Conservation (phyloP, 2,888 invertebrate genomes). For the Drosophila anomelani region DNA sequence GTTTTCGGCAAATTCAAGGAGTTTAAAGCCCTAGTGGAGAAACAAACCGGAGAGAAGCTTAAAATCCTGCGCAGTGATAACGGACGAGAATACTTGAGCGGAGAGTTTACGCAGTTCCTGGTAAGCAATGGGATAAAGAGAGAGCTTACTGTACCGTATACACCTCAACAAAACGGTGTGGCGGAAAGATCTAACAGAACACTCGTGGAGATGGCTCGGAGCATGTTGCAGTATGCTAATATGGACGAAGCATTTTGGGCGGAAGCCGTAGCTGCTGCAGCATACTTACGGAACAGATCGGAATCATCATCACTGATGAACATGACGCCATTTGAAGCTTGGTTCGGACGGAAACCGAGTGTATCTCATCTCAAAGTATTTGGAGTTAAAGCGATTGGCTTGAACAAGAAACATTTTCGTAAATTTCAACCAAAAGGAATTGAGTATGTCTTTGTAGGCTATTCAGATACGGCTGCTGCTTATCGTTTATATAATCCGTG, state of each 20-base stretch:
- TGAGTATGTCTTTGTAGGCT: constrained; percentile 1
- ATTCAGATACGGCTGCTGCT: background rate
- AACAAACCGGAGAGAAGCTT: background rate
- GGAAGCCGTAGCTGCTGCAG: constrained; percentile 1
- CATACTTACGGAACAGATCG: background rate
- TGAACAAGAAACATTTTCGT: background rate
- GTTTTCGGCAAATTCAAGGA: background rate
- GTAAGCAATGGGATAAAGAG: background rate
- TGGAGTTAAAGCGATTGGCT: background rate
- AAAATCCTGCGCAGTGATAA: background rate
- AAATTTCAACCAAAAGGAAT: background rate
- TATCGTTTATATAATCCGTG: too few relatives aligned
- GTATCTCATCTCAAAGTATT: background rate
- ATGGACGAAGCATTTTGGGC: constrained; percentile 1
- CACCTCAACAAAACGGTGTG: background rate
- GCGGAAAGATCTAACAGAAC: background rate
- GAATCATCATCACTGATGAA: background rate
- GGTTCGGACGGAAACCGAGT: background rate
- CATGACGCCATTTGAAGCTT: background rate
- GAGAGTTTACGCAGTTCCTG: background rate
- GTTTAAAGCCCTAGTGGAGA: background rate
- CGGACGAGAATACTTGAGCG: too few relatives aligned
- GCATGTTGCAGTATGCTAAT: too few relatives aligned
- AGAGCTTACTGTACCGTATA: background rate
- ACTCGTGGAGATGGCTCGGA: background rate